Percentiles rank a stretch among this genome's conserved stretches.
phyloP scores from a whole-genome alignment of 2,113 vertebrate genomes.

The Vidua macroura region DNA sequence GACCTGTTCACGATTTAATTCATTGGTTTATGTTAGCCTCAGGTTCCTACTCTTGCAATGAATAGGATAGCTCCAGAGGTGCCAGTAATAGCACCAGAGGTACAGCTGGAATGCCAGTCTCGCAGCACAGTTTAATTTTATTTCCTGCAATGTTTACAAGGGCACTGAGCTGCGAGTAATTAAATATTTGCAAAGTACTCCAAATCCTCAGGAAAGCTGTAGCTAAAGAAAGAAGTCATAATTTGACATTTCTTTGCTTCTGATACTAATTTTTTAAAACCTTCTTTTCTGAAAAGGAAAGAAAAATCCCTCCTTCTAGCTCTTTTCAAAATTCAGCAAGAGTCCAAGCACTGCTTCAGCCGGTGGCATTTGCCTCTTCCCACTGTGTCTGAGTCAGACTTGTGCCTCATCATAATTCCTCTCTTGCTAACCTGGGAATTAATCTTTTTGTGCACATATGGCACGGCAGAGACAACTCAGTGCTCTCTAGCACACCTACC shows the following conservation, averaged over 20 bases:
- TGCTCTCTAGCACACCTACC: conserved; percentile 14
- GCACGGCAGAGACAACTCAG: background rate
- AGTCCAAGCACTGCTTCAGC: background rate
- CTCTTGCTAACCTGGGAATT: conserved; percentile 49
- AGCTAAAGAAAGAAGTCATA: background rate
- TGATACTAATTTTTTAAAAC: background rate
- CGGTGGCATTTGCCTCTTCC: conserved; percentile 15
- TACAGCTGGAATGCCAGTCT: background rate
- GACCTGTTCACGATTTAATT: background rate
- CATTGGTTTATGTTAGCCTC: background rate
- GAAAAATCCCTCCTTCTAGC: background rate
- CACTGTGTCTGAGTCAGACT: conserved; percentile 40
- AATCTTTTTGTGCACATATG: conserved; percentile 47
- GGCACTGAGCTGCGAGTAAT: background rate
- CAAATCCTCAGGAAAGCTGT: background rate
- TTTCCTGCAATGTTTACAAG: background rate
- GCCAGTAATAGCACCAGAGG: background rate
- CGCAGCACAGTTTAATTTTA: background rate
- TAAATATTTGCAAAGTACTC: conserved; percentile 20
- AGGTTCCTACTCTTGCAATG: background rate
- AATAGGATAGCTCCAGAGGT: background rate
- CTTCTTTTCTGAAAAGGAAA: background rate
- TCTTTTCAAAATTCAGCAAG: conserved; percentile 25
- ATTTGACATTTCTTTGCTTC: background rate
- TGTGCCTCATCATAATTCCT: conserved; percentile 32